A percentile compares a stretch with the other conserved stretches of the same genome.
Conservation (phyloP, 1,140 invertebrate species). For the Helicoverpa zea region DNA sequence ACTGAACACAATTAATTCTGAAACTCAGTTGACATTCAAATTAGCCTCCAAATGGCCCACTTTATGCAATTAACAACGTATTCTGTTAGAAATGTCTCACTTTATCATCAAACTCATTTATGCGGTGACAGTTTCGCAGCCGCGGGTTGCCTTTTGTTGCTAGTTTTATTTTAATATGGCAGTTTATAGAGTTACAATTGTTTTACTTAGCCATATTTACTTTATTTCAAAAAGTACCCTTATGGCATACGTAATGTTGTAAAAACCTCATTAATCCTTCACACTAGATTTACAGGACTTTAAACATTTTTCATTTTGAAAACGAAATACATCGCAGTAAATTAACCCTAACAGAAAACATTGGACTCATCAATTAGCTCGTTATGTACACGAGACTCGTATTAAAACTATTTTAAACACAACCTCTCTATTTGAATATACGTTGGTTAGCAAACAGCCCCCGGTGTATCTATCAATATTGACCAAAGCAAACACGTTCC, state of each 20-base stretch:
- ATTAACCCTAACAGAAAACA: too few relatives aligned
- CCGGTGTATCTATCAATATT: background rate
- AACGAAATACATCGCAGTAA: too few relatives aligned
- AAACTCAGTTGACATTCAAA: constrained; percentile 47
- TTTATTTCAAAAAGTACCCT: too few relatives aligned
- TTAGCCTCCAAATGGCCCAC: constrained; percentile 39
- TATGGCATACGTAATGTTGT: too few relatives aligned
- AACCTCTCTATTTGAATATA: background rate
- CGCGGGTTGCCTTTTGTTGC: background rate
- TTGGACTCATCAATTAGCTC: too few relatives aligned
- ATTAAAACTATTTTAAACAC: background rate
- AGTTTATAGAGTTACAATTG: too few relatives aligned
- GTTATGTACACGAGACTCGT: too few relatives aligned
- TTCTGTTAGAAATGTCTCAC: constrained; percentile 45
- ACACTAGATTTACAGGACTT: too few relatives aligned
- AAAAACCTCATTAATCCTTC: too few relatives aligned
- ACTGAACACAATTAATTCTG: constrained; percentile 42
- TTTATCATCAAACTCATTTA: constrained; percentile 36
- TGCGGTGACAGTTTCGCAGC: background rate
- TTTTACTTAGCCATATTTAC: too few relatives aligned
- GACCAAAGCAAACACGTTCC: background rate
- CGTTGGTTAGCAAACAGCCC: background rate
- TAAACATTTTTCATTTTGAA: too few relatives aligned
- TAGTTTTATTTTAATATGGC: too few relatives aligned
- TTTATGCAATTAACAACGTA: constrained; percentile 47